phyloP scores from a whole-genome alignment of 1,140 invertebrate species.

The Drosophila baimaii region DNA sequence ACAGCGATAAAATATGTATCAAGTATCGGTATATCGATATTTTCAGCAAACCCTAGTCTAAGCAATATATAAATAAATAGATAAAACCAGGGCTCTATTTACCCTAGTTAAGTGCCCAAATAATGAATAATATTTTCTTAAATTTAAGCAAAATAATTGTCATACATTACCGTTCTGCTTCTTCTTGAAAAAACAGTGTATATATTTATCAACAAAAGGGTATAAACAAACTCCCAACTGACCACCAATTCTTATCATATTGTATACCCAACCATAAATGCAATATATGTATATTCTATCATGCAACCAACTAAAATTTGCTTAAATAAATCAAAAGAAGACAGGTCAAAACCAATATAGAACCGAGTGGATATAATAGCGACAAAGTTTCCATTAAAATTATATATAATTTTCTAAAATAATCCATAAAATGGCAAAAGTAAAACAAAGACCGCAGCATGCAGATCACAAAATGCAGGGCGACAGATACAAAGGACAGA shows the following conservation, averaged over 20 bases:
- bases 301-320: conserved; percentile 17
- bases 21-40: too few relatives aligned
- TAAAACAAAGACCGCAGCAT: conserved; percentile 25
- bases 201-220: too few relatives aligned
- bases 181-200: not conserved
- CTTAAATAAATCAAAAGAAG: not conserved
- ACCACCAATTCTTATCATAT: not conserved
- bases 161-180: conserved; percentile 7
- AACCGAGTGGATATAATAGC: conserved; percentile 25
- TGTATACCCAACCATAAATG: not conserved
- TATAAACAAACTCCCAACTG: not conserved
- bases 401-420: not conserved
- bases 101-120: not conserved
- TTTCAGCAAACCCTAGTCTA: too few relatives aligned
- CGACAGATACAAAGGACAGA: conserved; percentile 14
- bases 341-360: not conserved
- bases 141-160: not conserved
- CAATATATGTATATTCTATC: conserved; percentile 1
- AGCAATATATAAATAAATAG: not conserved
- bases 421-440: not conserved
- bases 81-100: too few relatives aligned
- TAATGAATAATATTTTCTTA: not conserved
- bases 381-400: conserved; percentile 19
- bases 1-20: too few relatives aligned
- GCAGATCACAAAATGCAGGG: conserved; percentile 20